phyloP scores from a whole-genome alignment of 2,113 vertebrate genomes.

The Petroica traversi region DNA sequence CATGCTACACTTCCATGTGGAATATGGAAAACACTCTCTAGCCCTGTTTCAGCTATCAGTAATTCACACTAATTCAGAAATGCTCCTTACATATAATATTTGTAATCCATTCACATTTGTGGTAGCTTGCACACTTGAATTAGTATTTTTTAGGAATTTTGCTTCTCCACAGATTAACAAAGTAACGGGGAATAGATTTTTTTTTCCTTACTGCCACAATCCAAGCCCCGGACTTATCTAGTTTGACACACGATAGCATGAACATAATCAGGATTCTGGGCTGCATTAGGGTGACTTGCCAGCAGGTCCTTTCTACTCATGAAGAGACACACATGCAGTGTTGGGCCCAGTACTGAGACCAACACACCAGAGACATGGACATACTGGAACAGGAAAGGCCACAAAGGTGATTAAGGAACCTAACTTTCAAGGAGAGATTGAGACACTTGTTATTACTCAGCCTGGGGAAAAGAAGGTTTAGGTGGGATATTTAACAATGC shows the following conservation, averaged over 20 bases:
- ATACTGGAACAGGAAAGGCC: neutral
- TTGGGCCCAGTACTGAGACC: neutral
- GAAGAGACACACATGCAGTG: accelerated
- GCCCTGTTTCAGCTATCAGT: neutral
- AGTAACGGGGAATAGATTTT: neutral
- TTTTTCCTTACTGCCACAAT: neutral
- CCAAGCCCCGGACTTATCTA: neutral
- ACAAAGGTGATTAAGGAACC: neutral
- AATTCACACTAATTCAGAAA: neutral
- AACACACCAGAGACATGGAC: neutral
- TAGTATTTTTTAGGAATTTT: too few relatives aligned
- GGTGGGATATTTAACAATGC: neutral
- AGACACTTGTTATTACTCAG: neutral
- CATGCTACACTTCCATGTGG: neutral
- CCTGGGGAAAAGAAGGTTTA: neutral
- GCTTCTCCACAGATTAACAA: neutral
- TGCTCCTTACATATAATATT: neutral
- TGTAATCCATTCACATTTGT: neutral
- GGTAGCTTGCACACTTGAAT: neutral
- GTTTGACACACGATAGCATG: neutral
- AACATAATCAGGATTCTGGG: neutral
- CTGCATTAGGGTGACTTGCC: neutral
- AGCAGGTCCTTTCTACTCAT: neutral
- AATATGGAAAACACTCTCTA: neutral
- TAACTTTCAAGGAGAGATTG: neutral